Base-by-base conservation (phyloP, 2,797 vertebrate genomes). In the Galago senegalensis region DNA sequence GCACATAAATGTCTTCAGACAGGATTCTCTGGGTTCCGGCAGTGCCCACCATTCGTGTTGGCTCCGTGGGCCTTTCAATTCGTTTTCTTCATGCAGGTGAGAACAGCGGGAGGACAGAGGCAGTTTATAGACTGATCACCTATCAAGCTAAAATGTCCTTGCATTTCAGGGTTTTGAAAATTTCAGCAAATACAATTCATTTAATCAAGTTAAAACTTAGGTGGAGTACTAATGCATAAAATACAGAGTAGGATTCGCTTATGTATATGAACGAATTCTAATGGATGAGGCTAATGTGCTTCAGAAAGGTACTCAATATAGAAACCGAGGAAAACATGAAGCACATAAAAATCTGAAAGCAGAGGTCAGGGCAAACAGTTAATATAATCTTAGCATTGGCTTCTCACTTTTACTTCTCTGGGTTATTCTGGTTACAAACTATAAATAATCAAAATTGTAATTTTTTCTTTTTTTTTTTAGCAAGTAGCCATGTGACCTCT, bases 191-290 rank as follows among this genome's bases (percentile, higher is more conserved):
- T 17, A 89, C 0, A 37, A 17, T 46, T 69, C 82, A 43, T 60
- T 69, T 56, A 95, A 91, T 88, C 20, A 60, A 86, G 56, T 31
- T 69, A 70, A 89, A 94, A 61, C 58, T 75, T 81, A 92, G 2
- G 3, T 29, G 29, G 12, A 16, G 23, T 18, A 80, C 17, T 56
- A 69, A 82, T 3, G 89, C 34, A 29, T 60, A 75, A 60, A 94
- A 76, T 56, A 91, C 2, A 3, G 43, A 6, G 0, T 72, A 10
- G 67, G 34, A 86, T 53, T 76, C 58, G 25, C 29, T 95, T 72
- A 84, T 7, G 67, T n/a, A 23, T 49, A n/a, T 43, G 67, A 94
- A n/a, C 10, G 95, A 4, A n/a, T 67, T 83, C 81, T 43, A 80
- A 61, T 43, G n/a, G 23, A 81, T n/a, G 49, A 93, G 43, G 81